A percentile compares a stretch with the other conserved stretches of the same genome.
Conservation (phyloP, 2,888 invertebrate genomes). For the Aquatica leii region DNA sequence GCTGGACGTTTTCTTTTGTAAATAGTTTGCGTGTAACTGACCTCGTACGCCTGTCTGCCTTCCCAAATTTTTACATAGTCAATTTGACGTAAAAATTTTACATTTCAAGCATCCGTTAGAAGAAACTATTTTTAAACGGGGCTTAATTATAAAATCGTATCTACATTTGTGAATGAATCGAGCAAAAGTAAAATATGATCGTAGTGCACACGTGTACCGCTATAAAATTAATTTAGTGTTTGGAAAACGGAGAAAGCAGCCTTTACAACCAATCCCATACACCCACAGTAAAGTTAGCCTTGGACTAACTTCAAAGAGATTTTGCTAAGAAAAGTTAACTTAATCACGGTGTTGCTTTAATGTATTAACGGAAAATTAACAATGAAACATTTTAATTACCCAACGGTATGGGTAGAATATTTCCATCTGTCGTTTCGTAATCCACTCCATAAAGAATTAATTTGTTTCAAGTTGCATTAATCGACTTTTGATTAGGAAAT, state of each 20-base stretch:
- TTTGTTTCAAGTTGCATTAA: conserved; percentile 26
- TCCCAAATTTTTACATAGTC: background rate
- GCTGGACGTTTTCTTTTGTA: background rate
- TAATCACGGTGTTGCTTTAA: conserved; percentile 8
- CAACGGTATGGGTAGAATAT: conserved; percentile 12
- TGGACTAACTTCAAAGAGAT: conserved; percentile 27
- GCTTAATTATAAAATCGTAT: conserved; percentile 10
- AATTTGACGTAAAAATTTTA: conserved; percentile 4
- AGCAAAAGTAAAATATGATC: conserved; percentile 13
- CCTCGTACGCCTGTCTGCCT: conserved; percentile 5
- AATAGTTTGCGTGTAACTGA: conserved; percentile 8
- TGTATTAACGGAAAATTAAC: conserved; percentile 24
- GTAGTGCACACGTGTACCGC: conserved; percentile 37
- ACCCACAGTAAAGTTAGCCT: conserved; percentile 39
- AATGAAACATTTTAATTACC: conserved; percentile 15
- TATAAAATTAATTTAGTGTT: conserved; percentile 35
- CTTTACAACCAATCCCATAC: conserved; percentile 40
- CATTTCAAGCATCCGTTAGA: background rate
- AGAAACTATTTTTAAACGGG: background rate
- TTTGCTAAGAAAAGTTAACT: conserved; percentile 3
- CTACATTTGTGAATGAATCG: conserved; percentile 13
- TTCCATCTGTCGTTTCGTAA: conserved; percentile 4
- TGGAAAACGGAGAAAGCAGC: conserved; percentile 35
- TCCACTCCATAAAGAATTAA: conserved; percentile 11
- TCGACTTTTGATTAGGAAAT: conserved; percentile 28